A percentile compares a stretch with the other conserved stretches of the same genome.
Evolutionary conservation across 2,113 vertebrate genomes (phyloP).

Genomic region (Dromiciops gliroides): DNA sequence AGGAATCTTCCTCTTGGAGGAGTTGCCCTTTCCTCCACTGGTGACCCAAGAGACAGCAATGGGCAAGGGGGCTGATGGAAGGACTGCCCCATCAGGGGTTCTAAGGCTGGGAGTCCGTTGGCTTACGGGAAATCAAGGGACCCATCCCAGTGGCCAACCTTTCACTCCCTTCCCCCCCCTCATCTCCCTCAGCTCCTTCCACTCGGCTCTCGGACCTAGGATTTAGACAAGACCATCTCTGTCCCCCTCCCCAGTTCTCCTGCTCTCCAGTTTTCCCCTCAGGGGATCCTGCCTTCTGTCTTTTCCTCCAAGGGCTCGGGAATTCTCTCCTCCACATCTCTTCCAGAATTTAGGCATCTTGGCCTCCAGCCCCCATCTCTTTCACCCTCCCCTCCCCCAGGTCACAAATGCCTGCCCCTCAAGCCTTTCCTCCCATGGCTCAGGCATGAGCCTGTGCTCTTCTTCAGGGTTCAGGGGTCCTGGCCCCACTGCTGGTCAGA

Average conservation of each 20-base stretch:
- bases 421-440: background rate
- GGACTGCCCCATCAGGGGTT: background rate
- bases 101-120: background rate
- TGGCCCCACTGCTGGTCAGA: background rate
- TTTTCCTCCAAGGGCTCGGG: background rate
- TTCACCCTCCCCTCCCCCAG: background rate
- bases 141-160: background rate
- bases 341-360: background rate
- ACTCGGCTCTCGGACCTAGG: background rate
- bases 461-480: background rate
- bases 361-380: background rate
- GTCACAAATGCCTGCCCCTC: background rate
- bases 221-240: background rate
- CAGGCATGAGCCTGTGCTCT: background rate
- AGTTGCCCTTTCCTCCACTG: background rate
- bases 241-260: background rate
- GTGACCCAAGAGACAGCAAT: background rate
- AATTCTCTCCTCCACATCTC: background rate
- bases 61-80: background rate
- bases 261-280: background rate
- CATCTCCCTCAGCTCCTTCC: background rate
- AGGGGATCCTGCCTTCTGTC: background rate
- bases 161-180: background rate
- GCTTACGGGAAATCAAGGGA: background rate
- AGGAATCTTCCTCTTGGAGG: background rate